Evolutionary conservation across 2,113 vertebrate species (phyloP).

Genomic region (Gymnobelideus leadbeateri): DNA sequence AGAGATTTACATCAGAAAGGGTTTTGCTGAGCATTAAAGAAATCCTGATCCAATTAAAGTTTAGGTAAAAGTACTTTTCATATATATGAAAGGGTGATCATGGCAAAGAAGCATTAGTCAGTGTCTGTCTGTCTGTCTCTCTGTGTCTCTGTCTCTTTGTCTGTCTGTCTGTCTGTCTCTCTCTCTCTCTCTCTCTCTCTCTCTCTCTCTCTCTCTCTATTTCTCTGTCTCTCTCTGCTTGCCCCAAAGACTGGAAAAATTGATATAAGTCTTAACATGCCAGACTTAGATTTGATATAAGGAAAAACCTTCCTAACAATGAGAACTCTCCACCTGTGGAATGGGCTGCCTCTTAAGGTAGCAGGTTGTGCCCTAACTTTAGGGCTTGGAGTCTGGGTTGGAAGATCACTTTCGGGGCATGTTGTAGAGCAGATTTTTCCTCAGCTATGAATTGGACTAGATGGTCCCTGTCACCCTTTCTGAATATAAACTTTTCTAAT

Average conservation of each 20-base stretch:
- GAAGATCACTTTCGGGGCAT: background rate
- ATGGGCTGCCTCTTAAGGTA: background rate
- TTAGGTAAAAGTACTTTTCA: background rate
- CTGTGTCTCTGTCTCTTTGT: too few species aligned
- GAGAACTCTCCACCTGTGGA: background rate
- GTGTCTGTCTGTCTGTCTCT: background rate
- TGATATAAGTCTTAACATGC: background rate
- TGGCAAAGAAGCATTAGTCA: background rate
- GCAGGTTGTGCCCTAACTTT: background rate
- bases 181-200: background rate
- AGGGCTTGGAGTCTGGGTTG: background rate
- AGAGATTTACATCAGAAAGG: background rate
- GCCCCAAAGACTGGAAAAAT: background rate
- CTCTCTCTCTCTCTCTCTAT: background rate
- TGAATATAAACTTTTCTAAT: background rate
- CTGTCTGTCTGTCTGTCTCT: background rate
- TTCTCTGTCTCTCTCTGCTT: background rate
- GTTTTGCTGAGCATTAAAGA: background rate
- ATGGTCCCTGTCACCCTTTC: background rate
- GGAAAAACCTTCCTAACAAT: background rate
- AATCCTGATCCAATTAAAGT: background rate
- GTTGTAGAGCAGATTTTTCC: background rate
- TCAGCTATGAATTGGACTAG: background rate
- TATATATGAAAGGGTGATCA: background rate
- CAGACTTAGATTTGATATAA: background rate